Percentiles rank a stretch among this genome's conserved stretches.
Conservation (phyloP, 2,113 vertebrate species). For the Amphiprion ocellaris region DNA sequence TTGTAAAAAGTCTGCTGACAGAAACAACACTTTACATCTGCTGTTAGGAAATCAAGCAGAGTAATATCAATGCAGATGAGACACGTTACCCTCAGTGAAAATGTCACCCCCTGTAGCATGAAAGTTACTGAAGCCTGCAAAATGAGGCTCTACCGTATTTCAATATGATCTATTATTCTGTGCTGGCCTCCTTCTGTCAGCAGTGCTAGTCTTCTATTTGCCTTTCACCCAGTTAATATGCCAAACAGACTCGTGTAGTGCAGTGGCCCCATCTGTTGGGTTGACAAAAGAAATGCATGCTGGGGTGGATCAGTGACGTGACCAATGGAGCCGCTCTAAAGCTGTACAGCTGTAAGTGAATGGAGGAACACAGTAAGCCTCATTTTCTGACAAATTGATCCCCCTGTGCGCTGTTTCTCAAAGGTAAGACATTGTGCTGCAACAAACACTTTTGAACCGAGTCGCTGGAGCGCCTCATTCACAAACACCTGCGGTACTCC, state of each 20-base stretch:
- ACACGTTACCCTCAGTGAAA: neutral
- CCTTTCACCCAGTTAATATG: slow-evolving; percentile 61
- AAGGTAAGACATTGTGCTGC: slow-evolving; percentile 15
- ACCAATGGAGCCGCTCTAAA: slow-evolving; percentile 8
- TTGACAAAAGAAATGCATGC: neutral
- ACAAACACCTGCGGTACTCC: slow-evolving; percentile 37
- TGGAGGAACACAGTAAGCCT: slow-evolving; percentile 21
- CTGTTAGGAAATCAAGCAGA: slow-evolving; percentile 19
- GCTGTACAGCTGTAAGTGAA: slow-evolving; percentile 23
- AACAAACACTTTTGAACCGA: slow-evolving; percentile 1
- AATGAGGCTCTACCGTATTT: slow-evolving; percentile 21
- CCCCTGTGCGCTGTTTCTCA: slow-evolving; percentile 26
- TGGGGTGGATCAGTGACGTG: neutral
- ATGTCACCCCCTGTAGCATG: slow-evolving; percentile 14
- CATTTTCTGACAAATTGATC: slow-evolving; percentile 42
- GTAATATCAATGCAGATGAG: neutral
- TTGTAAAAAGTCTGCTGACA: neutral
- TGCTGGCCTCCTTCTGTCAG: slow-evolving; percentile 69
- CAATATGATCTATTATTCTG: slow-evolving; percentile 53
- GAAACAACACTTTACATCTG: neutral
- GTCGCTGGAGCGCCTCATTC: slow-evolving; percentile 21
- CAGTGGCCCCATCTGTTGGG: slow-evolving; percentile 63
- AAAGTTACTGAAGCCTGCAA: slow-evolving; percentile 8
- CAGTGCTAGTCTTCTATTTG: slow-evolving; percentile 47
- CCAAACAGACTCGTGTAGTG: neutral